phyloP scores from a whole-genome alignment of 2,888 invertebrate genomes.

The Drosophila villosipedis region DNA sequence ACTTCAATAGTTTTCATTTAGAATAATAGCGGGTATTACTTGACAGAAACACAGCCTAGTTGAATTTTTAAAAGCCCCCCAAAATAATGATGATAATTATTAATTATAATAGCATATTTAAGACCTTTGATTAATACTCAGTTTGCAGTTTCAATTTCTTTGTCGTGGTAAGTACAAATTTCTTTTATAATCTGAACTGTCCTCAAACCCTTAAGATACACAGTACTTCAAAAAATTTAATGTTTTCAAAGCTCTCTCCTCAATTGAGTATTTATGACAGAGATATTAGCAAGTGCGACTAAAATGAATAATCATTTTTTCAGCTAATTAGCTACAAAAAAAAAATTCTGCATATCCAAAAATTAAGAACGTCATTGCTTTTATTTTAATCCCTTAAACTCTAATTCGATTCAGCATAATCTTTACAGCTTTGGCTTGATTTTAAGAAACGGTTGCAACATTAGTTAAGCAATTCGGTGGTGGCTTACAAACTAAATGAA shows the following conservation, averaged over 20 bases:
- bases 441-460: conserved; percentile 17
- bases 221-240: no score
- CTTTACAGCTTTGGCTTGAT: conserved; percentile 73
- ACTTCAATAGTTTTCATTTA: not conserved
- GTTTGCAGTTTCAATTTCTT: not conserved
- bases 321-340: not conserved
- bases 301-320: not conserved
- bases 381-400: conserved; percentile 39
- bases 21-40: not conserved
- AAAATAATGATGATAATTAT: not conserved
- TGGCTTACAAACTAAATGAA: conserved; percentile 32
- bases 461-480: conserved; percentile 32
- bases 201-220: no score
- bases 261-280: not conserved
- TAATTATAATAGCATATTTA: not conserved
- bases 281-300: not conserved
- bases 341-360: not conserved
- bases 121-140: not conserved
- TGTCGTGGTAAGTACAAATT: not conserved
- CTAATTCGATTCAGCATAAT: conserved; percentile 57
- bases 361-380: conserved; percentile 29
- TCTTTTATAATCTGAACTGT: not conserved
- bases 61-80: not conserved
- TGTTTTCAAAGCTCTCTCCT: no score
- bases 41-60: not conserved